Evolutionary conservation across 2,113 vertebrate species (phyloP).

Genomic region (Pampusana beccarii): DNA sequence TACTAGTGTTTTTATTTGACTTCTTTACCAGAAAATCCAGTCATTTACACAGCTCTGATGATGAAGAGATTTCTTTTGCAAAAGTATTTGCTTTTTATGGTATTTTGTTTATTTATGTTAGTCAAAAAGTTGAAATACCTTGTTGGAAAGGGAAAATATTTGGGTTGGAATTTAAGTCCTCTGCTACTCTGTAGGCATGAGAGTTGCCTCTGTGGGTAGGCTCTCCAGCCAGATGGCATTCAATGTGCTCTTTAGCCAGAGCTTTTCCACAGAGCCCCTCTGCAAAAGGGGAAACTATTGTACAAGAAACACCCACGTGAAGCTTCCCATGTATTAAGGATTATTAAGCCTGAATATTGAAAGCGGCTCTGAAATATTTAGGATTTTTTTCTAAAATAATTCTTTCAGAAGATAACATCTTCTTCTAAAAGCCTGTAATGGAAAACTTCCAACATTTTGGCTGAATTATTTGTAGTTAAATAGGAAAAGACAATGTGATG

Average conservation of each 20-base stretch:
- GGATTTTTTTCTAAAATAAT: background rate
- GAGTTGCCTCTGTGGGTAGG: background rate
- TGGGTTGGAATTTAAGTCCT: conserved; percentile 20
- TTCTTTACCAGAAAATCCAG: background rate
- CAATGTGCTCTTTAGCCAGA: background rate
- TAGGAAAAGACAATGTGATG: background rate
- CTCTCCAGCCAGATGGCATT: background rate
- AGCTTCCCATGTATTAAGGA: background rate
- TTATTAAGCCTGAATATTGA: background rate
- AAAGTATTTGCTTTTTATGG: conserved; percentile 13
- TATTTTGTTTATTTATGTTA: conserved; percentile 38
- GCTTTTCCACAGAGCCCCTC: background rate
- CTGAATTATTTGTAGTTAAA: conserved; percentile 34
- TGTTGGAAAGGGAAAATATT: conserved; percentile 44
- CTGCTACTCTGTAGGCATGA: background rate
- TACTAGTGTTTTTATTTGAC: background rate
- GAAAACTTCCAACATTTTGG: conserved; percentile 1
- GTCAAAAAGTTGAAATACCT: conserved; percentile 12
- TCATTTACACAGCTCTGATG: background rate
- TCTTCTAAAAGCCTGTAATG: background rate
- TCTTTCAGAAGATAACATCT: background rate
- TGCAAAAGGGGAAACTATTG: background rate
- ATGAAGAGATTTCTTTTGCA: conserved; percentile 1
- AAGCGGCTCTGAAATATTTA: background rate
- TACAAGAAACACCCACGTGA: background rate